Base-by-base conservation (phyloP, 2,797 vertebrate species). In the Babyrousa celebensis region DNA sequence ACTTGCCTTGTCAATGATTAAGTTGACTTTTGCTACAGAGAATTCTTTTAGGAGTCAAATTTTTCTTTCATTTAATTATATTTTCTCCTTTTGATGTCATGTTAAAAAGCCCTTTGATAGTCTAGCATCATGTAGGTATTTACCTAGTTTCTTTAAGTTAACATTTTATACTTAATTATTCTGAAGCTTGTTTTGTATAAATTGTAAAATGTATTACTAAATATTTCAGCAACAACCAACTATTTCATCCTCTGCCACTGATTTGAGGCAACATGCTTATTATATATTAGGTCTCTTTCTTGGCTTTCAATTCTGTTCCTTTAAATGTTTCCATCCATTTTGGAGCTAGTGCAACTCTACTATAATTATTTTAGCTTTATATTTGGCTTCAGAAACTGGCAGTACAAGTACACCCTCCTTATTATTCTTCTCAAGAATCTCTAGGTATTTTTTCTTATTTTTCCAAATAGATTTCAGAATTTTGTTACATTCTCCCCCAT, bases 301-400 rank as follows among this genome's bases (percentile, higher is more conserved):
- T 97, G 80, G 89, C 48, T 95, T 93, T 96, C 56, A 93, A 4
- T 92, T 95, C 63, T 62, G 67, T 79, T 96, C 20, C 71, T 96
- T 96, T 86, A 72, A 60, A 79, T 27, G 95, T 96, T 88, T 83
- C 54, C n/a, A 89, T 65, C 21, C 94, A 85, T 68, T 93, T 92
- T 95, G 29, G 21, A 97, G n/a, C 48, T 82, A 77, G 15, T 63
- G 12, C 54, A 91, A 74, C 32, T 93, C 58, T 75, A 83, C 78
- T 58, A 40, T 75, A 95, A 90, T 90, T 96, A 96, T 85, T 90
- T 94, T 72, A 87, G 62, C 63, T 96, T 95, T 95, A 93, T 85
- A 90, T 96, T 79, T 94, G 54, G n/a, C 56, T 91, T 91, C 20
- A 72, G 67, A 88, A 92, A 78, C 71, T 96, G 89, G 68, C 74